phyloP scores from a whole-genome alignment of 2,797 vertebrate genomes.

The Sebastiscus albofasciatus region DNA sequence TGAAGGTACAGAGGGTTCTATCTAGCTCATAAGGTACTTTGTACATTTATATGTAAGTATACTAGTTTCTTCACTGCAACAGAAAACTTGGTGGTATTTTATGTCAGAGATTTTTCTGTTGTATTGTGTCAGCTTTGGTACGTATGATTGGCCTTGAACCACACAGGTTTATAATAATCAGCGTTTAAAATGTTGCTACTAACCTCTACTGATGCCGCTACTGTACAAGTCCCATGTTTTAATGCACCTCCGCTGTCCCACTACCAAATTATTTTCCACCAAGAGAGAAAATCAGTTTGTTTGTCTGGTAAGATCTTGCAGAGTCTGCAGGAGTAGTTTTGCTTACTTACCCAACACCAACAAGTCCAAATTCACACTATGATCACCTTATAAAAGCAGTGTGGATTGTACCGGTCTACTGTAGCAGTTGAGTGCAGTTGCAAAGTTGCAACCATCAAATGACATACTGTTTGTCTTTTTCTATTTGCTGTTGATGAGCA shows the following conservation, averaged over 20 bases:
- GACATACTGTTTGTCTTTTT: not conserved
- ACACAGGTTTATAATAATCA: slow-evolving; percentile 10
- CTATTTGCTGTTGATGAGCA: not conserved
- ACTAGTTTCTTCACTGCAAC: slow-evolving; percentile 43
- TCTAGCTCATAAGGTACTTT: slow-evolving; percentile 60
- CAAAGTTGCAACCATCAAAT: not conserved
- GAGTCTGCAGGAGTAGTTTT: not conserved
- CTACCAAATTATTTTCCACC: not conserved
- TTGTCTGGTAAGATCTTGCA: not conserved
- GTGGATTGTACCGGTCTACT: not conserved
- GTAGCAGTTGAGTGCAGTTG: not conserved
- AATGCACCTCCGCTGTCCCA: not conserved
- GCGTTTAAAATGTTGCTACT: slow-evolving; percentile 21
- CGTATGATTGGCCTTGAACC: slow-evolving; percentile 19
- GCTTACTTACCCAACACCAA: not conserved
- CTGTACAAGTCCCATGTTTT: not conserved
- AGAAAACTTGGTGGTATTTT: slow-evolving; percentile 41
- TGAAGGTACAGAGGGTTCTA: slow-evolving; percentile 46
- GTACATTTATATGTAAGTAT: slow-evolving; percentile 56
- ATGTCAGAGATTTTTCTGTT: slow-evolving; percentile 23
- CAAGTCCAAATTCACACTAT: not conserved
- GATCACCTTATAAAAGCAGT: not conserved
- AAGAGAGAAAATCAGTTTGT: not conserved
- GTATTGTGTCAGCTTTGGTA: slow-evolving; percentile 31
- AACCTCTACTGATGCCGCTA: slow-evolving; percentile 5